phyloP scores from a whole-genome alignment of 2,888 invertebrate species.

The Orchestes rusci region DNA sequence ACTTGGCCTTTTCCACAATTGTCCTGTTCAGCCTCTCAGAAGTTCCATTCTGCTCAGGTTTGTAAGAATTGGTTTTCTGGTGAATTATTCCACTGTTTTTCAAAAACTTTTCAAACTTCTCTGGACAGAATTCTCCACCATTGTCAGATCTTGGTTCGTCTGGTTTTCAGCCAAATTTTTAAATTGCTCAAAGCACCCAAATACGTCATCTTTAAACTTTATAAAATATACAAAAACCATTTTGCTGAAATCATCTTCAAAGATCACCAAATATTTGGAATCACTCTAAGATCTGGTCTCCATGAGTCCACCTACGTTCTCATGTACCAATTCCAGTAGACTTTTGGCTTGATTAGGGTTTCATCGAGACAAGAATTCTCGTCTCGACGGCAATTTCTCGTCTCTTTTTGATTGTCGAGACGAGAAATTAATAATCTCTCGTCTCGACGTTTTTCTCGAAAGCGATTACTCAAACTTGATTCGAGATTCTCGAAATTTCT shows the following conservation, averaged over 20 bases:
- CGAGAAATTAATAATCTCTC: no score
- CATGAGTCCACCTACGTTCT: slow-evolving; percentile 23
- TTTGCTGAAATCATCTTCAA: slow-evolving; percentile 19
- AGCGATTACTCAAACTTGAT: no score
- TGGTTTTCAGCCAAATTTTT: no score
- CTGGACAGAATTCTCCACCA: slow-evolving; percentile 20
- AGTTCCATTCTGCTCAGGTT: slow-evolving; percentile 24
- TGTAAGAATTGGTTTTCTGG: slow-evolving; percentile 19
- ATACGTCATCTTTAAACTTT: slow-evolving; percentile 15
- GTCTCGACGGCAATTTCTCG: no score
- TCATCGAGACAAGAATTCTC: no score
- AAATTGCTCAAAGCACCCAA: slow-evolving; percentile 17
- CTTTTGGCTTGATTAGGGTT: no score
- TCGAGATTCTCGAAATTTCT: no score
- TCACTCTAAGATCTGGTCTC: slow-evolving; percentile 6
- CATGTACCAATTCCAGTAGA: slow-evolving; percentile 22
- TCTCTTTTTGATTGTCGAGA: no score
- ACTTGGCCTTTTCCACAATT: neutral
- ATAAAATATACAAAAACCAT: slow-evolving; percentile 22
- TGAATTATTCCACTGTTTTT: slow-evolving; percentile 19
- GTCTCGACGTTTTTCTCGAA: no score
- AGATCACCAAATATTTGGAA: slow-evolving; percentile 19
- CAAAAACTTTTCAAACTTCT: slow-evolving; percentile 20
- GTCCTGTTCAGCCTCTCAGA: slow-evolving; percentile 6
- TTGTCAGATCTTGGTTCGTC: no score